A percentile compares a stretch with the other conserved stretches of the same genome.
phyloP scores from a whole-genome alignment of 1,140 invertebrate genomes.

The Prorops nasuta region DNA sequence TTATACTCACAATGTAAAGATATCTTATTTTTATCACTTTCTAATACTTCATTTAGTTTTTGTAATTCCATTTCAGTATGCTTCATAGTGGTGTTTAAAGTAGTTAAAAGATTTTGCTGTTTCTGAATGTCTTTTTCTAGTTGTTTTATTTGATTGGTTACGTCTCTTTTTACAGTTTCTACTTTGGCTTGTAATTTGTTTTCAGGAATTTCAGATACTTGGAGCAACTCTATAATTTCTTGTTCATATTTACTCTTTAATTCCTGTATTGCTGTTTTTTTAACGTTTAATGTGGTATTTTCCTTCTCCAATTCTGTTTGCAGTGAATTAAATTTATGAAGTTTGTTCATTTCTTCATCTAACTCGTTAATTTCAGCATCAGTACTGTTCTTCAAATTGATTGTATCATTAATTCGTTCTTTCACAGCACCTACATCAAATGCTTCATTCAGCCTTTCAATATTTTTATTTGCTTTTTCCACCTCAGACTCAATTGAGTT shows the following conservation, averaged over 20 bases:
- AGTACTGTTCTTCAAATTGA: conserved; percentile 31
- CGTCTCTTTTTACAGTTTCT: conserved; percentile 38
- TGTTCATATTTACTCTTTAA: conserved; percentile 65
- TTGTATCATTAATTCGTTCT: conserved; percentile 40
- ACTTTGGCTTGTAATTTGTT: conserved; percentile 61
- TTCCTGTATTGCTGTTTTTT: conserved; percentile 63
- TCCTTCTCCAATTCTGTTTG: conserved; percentile 64
- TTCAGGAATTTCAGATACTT: conserved; percentile 58
- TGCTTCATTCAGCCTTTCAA: conserved; percentile 29
- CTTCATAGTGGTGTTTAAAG: conserved; percentile 62
- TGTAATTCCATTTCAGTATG: conserved; percentile 60
- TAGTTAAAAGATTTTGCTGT: conserved; percentile 61
- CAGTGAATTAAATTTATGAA: conserved; percentile 62
- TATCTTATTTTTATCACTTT: conserved; percentile 57
- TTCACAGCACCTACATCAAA: conserved; percentile 41
- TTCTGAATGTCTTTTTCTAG: conserved; percentile 62
- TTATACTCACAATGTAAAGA: conserved; percentile 62
- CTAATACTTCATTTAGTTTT: conserved; percentile 57
- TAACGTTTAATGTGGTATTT: conserved; percentile 59
- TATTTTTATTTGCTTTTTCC: conserved; percentile 28
- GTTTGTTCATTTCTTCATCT: conserved; percentile 59
- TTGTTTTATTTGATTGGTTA: conserved; percentile 52
- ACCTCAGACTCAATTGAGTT: conserved; percentile 44
- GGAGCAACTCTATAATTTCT: conserved; percentile 61
- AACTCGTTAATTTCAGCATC: conserved; percentile 40